Evolutionary conservation across 2,797 vertebrate species (phyloP).

Genomic region (Nyctibius grandis): DNA sequence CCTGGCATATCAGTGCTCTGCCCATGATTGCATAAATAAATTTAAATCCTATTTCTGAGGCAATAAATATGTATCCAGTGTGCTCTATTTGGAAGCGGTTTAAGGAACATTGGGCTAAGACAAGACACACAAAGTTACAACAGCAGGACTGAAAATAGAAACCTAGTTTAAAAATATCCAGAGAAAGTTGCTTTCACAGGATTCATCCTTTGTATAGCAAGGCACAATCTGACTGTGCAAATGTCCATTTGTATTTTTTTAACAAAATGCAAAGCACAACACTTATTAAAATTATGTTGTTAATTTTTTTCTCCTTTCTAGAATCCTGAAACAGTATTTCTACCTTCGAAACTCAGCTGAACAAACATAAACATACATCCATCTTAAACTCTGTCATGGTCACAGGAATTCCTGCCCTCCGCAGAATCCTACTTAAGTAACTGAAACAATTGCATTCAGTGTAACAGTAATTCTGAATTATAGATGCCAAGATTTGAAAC

Average conservation of each 20-base stretch:
- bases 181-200: background rate
- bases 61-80: background rate
- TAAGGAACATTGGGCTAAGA: background rate
- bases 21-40: background rate
- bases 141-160: background rate
- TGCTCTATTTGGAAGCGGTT: background rate
- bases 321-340: background rate
- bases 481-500: background rate
- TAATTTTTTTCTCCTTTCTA: background rate
- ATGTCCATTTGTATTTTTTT: background rate
- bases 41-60: background rate
- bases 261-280: background rate
- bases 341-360: background rate
- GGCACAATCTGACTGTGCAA: background rate
- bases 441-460: background rate
- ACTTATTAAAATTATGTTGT: background rate
- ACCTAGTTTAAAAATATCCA: background rate
- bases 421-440: background rate
- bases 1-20: background rate
- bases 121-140: background rate
- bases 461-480: background rate
- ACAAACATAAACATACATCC: background rate
- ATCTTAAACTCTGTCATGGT: background rate
- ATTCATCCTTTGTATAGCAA: background rate
- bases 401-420: accelerated